phyloP scores from a whole-genome alignment of 2,113 vertebrate genomes.

The Scartelaos histophorus region DNA sequence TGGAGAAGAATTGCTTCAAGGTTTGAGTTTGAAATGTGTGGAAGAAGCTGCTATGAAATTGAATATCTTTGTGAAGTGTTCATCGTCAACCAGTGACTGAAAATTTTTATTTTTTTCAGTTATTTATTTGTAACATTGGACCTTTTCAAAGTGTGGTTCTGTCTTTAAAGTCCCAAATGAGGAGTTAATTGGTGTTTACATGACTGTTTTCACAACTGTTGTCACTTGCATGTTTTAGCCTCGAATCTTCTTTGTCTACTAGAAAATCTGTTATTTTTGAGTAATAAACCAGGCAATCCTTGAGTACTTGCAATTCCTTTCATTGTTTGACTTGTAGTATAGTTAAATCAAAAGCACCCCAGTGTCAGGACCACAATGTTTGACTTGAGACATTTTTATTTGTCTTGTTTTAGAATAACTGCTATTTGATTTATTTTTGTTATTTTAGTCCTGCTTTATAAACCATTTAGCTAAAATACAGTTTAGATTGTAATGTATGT shows the following conservation, averaged over 20 bases:
- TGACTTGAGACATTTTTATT: too few species aligned
- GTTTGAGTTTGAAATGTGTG: slow-evolving; percentile 1
- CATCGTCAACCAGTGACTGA: slow-evolving; percentile 2
- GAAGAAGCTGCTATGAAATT: background rate
- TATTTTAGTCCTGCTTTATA: too few species aligned
- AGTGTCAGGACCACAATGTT: too few species aligned
- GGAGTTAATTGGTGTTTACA: slow-evolving; percentile 25
- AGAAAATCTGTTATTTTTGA: slow-evolving; percentile 64
- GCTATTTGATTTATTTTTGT: too few species aligned
- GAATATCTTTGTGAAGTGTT: slow-evolving; percentile 24
- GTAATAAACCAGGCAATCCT: slow-evolving; percentile 64
- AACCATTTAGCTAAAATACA: too few species aligned
- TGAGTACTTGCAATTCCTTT: background rate
- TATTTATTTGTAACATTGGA: slow-evolving; percentile 10
- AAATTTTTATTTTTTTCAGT: slow-evolving; percentile 15
- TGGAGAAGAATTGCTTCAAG: background rate
- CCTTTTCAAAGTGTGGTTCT: slow-evolving; percentile 18
- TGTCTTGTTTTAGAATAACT: too few species aligned
- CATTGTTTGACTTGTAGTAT: background rate
- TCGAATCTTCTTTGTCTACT: slow-evolving; percentile 46
- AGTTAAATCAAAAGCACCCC: too few species aligned
- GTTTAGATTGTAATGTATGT: background rate
- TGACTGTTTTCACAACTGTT: slow-evolving; percentile 23
- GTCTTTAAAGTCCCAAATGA: slow-evolving; percentile 5
- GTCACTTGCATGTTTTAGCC: slow-evolving; percentile 62